Evolutionary conservation across 2,113 vertebrate species (phyloP), one percentile per base, ranked within the genome.

Genomic region (Nothoprocta perdicaria): DNA sequence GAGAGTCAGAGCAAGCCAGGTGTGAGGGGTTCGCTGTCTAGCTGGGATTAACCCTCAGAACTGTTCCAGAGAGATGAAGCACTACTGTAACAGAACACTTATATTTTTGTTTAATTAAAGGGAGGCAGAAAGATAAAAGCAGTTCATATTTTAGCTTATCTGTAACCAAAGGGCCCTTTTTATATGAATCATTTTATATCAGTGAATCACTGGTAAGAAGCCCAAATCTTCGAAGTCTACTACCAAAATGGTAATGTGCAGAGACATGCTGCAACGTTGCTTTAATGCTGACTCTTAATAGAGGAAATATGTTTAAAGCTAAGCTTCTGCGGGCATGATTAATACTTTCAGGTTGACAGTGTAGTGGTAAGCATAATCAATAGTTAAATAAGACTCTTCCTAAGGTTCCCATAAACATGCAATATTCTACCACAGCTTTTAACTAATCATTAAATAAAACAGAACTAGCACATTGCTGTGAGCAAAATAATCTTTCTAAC

Each of bases 401-500:
- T 86, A 87, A 77, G 89, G 26, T 58, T 91, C 6, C 81, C 62
- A 57, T 33, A 1, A 60, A 81, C 52, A 38, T 86, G 69, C 26
- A 77, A 82, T 84, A 86, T 74, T 80, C 92, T 79, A 80, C 22
- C 78, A 53, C 67, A 90, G 92, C 71, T 95, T 96, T 95, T 95
- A 95, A 94, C 45, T 93, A 90, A 95, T 96, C 95, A 92, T 89
- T 92, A 95, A 94, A 95, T 94, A 92, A 95, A 96, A 96, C 87
- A 96, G 89, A 94, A 40, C 73, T 86, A 91, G 87, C 35, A 79
- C 48, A 96, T 96, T 88, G 95, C 96, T 96, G 82, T 91, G 66
- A 96, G 96, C 96, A 96, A 96, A 94, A 88, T 86, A 93, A 95
- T 96, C 87, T 92, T 94, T 95, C 87, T 90, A 92, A 92, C 91